phyloP scores from a whole-genome alignment of 2,113 vertebrate species.

The Elgaria multicarinata region DNA sequence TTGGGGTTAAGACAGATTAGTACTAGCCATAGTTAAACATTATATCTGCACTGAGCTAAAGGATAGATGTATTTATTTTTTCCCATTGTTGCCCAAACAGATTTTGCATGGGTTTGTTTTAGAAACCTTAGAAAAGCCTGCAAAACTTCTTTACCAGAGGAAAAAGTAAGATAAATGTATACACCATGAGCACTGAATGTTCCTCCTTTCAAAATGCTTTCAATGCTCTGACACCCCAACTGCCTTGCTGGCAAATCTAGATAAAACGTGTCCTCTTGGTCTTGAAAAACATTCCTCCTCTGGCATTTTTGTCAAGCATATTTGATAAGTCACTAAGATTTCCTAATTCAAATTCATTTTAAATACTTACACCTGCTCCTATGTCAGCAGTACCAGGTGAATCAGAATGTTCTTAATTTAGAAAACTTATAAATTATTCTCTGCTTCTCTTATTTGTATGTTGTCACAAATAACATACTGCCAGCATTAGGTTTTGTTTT shows the following conservation, averaged over 20 bases:
- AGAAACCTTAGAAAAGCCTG: background rate
- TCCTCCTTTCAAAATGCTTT: background rate
- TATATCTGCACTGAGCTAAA: background rate
- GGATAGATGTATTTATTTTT: background rate
- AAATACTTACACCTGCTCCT: slow-evolving; percentile 21
- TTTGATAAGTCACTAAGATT: slow-evolving; percentile 11
- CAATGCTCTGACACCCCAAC: background rate
- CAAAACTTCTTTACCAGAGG: background rate
- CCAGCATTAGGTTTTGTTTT: background rate
- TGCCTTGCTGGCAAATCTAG: background rate
- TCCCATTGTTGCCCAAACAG: background rate
- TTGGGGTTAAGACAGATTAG: background rate
- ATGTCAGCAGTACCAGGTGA: slow-evolving; percentile 8
- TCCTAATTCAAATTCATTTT: slow-evolving; percentile 24
- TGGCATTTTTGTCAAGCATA: background rate
- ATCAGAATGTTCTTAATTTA: background rate
- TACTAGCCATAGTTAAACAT: background rate
- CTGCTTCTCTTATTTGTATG: slow-evolving; percentile 10
- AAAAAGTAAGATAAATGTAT: background rate
- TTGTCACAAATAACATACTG: background rate
- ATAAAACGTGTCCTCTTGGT: background rate
- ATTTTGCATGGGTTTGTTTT: background rate
- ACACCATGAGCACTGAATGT: background rate
- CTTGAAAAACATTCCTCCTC: slow-evolving; percentile 10
- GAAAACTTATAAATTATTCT: background rate